These are phyloP conservation scores for Ariopsis seemanni DNA, from an alignment of 2,113 vertebrate species.

Conservation along the genomic window DNA sequence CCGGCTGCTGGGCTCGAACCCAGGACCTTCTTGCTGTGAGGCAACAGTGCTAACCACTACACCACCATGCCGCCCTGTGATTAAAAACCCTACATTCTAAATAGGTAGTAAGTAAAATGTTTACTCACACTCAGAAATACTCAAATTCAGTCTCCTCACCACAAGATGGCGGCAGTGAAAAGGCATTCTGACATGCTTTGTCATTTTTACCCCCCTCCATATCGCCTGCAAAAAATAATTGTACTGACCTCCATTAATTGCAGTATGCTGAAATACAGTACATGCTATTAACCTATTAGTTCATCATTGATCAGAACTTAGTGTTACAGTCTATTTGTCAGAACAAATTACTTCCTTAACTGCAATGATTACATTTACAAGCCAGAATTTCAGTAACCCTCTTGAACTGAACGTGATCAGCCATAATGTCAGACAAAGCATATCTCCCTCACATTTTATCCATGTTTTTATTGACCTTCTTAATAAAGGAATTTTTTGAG, in stretches of 20 bases:
- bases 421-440: background rate
- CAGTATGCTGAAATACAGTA: background rate
- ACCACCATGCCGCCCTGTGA: too few relatives aligned
- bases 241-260: background rate
- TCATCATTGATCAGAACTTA: background rate
- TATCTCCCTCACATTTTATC: background rate
- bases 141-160: background rate
- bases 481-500: background rate
- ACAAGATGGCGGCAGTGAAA: constrained; percentile 24
- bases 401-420: background rate
- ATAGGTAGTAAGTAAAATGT: background rate
- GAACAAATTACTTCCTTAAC: background rate
- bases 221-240: background rate
- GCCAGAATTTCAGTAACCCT: background rate
- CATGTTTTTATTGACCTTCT: background rate
- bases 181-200: background rate
- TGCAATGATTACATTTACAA: background rate
- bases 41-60: too few relatives aligned
- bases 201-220: background rate
- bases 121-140: background rate
- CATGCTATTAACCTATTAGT: background rate
- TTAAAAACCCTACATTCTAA: too few relatives aligned
- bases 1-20: too few relatives aligned
- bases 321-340: background rate
- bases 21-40: too few relatives aligned